Evolutionary conservation across 2,888 invertebrate genomes (phyloP).

Genomic region (Laothoe populi): DNA sequence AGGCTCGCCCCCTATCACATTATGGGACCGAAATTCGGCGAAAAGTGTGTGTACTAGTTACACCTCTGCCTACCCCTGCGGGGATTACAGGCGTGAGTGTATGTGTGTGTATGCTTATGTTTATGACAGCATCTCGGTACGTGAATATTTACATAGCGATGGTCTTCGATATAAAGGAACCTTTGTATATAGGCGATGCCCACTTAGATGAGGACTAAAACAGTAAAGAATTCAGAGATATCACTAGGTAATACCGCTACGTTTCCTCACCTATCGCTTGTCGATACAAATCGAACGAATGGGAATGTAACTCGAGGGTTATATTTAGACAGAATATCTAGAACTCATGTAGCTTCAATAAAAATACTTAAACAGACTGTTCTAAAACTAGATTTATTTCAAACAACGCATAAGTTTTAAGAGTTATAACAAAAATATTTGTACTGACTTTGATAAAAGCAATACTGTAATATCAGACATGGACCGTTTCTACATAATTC

Average conservation of each 20-base stretch:
- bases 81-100: too few species aligned
- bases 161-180: too few species aligned
- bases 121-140: too few species aligned
- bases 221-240: not conserved
- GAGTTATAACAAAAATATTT: not conserved
- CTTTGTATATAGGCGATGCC: too few species aligned
- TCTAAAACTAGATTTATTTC: slow-evolving; percentile 10
- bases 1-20: too few species aligned
- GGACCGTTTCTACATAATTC: slow-evolving; percentile 2
- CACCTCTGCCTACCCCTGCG: too few species aligned
- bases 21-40: too few species aligned
- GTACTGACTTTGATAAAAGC: slow-evolving; percentile 9
- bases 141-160: too few species aligned
- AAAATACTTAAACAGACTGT: slow-evolving; percentile 14
- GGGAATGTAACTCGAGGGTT: not conserved
- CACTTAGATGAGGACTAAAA: too few species aligned
- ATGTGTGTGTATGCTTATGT: too few species aligned
- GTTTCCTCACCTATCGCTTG: not conserved
- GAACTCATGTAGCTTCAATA: slow-evolving; percentile 18
- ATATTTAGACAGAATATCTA: not conserved
- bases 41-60: too few species aligned
- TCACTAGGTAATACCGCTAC: not conserved
- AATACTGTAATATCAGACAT: not conserved
- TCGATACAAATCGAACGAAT: not conserved
- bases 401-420: not conserved